Percentiles rank a stretch among this genome's conserved stretches.
Conservation (phyloP, 2,113 vertebrate genomes). For the Orycteropus afer region DNA sequence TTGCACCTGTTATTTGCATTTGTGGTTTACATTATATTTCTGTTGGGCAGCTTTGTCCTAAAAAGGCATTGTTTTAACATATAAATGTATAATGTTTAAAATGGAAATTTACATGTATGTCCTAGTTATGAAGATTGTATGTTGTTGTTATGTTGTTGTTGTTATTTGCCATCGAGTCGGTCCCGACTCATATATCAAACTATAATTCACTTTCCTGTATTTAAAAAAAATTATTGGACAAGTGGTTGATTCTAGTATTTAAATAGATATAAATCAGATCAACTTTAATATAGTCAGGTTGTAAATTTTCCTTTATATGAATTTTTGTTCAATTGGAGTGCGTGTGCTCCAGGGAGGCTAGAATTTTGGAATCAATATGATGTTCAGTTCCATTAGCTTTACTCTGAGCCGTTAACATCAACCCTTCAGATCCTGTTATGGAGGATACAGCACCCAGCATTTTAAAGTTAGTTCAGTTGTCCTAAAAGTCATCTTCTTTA, state of each 20-base stretch:
- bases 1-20: neutral
- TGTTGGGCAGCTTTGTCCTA: neutral
- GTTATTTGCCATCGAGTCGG: no score
- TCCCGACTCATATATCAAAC: neutral
- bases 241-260: neutral
- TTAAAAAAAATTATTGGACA: neutral
- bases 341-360: neutral
- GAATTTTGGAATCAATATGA: neutral
- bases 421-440: neutral
- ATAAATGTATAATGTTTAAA: neutral
- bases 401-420: neutral
- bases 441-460: neutral
- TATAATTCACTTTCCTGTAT: neutral
- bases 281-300: neutral
- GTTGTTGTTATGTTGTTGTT: no score
- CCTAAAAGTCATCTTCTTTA: neutral
- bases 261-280: neutral
- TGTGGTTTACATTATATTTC: neutral
- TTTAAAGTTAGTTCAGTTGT: neutral
- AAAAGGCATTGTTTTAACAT: neutral
- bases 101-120: neutral
- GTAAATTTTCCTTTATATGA: neutral
- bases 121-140: neutral
- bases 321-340: constrained; percentile 3
- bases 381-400: neutral